Evolutionary conservation across 2,888 invertebrate genomes (phyloP), one percentile per base, ranked within the genome.

Genomic region (Choristoneura rosaceana): DNA sequence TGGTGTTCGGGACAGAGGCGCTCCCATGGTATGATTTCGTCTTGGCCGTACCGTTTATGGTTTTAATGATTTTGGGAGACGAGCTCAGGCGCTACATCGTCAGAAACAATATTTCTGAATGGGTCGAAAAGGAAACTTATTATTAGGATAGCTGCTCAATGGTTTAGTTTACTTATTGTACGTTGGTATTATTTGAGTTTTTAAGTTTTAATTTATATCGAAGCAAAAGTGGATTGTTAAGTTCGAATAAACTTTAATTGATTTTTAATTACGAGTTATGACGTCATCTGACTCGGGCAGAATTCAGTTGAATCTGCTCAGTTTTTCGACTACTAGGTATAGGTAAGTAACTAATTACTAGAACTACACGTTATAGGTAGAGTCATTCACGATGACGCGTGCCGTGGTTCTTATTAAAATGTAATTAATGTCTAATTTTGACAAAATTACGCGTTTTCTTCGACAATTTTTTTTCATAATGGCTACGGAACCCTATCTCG

Each of bases 111-210:
- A 95, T 96, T 0, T 96, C 96, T 0, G 95, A 96, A 75, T 97
- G 96, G 96, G 91, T 97, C 38, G 97, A 97, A 83, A 84, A 92
- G 75, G 97, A 97, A 88, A 97, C 96, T 61, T 97, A 97, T 83
- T 97, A 97, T 82, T 96, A 84, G 89, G 62, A 70, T 43, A 25
- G 17, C 61, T 10, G 25, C 52, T 59, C 60, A 38, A 7, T 38
- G 4, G 63, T n/a, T 4, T 43, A 43, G 7, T 4, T 8, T 8
- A 3, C 38, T 59, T 47, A 25, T 25, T 25, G 25, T 60, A 38
- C 1, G 10, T 45, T 41, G 0, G 25, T 43, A n/a, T 41, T 59
- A 14, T 14, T 9, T 52, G 50, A 41, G 74, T 76, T 77, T 73
- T 77, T 74, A 67, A 76, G 76, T 77, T 76, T 78, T 77, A 79